Evolutionary conservation across 2,113 vertebrate genomes (phyloP).

Genomic region (Siniperca chuatsi): DNA sequence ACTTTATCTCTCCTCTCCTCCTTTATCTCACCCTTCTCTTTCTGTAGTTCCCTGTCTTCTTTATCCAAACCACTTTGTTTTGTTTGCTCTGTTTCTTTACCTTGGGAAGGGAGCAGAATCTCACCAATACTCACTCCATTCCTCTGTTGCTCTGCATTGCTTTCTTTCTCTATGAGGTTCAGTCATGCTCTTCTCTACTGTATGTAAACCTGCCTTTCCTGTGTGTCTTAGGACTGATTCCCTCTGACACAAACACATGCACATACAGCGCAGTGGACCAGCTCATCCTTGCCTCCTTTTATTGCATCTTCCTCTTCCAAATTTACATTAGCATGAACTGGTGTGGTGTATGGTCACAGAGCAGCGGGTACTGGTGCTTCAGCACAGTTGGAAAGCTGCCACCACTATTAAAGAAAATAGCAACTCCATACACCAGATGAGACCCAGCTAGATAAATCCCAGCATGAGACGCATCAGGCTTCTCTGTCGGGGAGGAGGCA

Average conservation of each 20-base stretch:
- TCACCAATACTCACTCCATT: conserved; percentile 37
- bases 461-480: conserved; percentile 32
- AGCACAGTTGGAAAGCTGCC: conserved; percentile 31
- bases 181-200: conserved; percentile 1
- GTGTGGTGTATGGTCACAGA: conserved; percentile 9
- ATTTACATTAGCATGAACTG: conserved; percentile 33
- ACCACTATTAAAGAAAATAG: conserved; percentile 43
- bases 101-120: conserved; percentile 42
- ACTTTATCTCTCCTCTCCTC: background rate
- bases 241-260: conserved; percentile 3
- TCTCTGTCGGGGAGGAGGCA: conserved; percentile 11
- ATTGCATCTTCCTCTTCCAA: conserved; percentile 24
- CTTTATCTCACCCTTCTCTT: background rate
- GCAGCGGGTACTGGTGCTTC: conserved; percentile 24
- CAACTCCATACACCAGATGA: conserved; percentile 53
- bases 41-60: conserved; percentile 12
- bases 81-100: conserved; percentile 70
- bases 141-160: conserved; percentile 44
- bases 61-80: conserved; percentile 28
- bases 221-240: conserved; percentile 27
- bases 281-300: conserved; percentile 19
- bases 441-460: conserved; percentile 38
- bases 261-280: background rate
- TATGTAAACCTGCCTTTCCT: conserved; percentile 33
- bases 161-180: conserved; percentile 24